phyloP scores from a whole-genome alignment of 2,113 vertebrate species.

The Hydropotes inermis region DNA sequence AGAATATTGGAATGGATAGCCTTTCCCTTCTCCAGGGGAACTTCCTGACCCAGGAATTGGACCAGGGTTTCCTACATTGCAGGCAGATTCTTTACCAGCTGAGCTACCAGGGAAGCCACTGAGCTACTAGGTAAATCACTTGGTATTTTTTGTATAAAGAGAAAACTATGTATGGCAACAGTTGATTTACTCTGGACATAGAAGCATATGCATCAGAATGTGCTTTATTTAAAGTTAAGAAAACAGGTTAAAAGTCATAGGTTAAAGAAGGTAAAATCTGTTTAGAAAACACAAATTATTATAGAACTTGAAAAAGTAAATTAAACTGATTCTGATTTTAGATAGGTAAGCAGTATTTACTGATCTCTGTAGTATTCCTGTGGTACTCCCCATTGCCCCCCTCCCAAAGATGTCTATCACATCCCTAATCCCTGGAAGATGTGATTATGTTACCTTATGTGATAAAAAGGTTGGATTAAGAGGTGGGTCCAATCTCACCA shows the following conservation, averaged over 20 bases:
- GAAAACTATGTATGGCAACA: neutral
- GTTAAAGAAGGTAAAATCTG: neutral
- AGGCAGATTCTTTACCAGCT: neutral
- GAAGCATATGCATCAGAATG: neutral
- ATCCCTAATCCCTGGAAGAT: neutral
- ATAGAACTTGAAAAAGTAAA: neutral
- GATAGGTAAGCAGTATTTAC: neutral
- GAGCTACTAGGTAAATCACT: neutral
- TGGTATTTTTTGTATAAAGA: neutral
- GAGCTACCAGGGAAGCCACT: neutral
- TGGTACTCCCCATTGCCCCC: rapidly evolving
- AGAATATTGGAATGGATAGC: neutral
- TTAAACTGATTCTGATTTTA: neutral
- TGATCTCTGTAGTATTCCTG: neutral
- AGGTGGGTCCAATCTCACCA: neutral
- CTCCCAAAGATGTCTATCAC: neutral
- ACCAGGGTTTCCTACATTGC: neutral
- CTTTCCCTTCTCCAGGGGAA: neutral
- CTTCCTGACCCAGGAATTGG: neutral
- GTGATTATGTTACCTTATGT: neutral
- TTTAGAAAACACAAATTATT: neutral
- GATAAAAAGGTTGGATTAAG: neutral
- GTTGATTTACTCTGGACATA: neutral
- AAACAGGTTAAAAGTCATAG: neutral
- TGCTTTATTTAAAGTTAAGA: neutral